Evolutionary conservation across 1,140 invertebrate species (phyloP), one percentile per base, ranked within the genome.

Genomic region (Maniola jurtina): DNA sequence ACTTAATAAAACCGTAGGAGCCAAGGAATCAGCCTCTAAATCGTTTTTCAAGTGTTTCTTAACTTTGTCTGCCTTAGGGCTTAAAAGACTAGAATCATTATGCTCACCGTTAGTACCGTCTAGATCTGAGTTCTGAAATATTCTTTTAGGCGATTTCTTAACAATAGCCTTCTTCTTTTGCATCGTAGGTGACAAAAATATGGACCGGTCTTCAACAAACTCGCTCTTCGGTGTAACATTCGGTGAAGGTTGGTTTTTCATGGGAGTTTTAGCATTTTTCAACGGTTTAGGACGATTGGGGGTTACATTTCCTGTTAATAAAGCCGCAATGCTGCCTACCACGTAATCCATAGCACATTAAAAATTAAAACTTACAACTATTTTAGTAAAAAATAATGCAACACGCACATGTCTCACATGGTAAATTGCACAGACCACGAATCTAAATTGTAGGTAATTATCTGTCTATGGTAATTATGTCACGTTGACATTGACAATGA

Each of bases 121-220:
- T 35, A 84, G 68, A 55, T 86, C 84, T 4, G 81, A 75, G 59
- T 88, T 89, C 58, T 90, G 65, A 34, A 90, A 90, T 66, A 90
- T 90, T 62, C 86, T 84, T 69, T 90, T 90, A n/a, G 86, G 88
- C 9, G 86, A 89, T 54, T 90, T 90, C 64, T 90, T 90, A 0
- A 85, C 78, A 14, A 90, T 83, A 52, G 86, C 88, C 54, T 89
- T 89, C 75, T 89, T 90, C 40, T 88, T 89, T 65, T 86, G 86
- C 64, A 81, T 48, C 5, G 79, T 83, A 7, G 88, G 88, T 25
- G 88, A 90, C 4, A 90, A 67, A 60, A 89, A 88, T 73, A 88
- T 86, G 13, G 86, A 89, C 47, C 84, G 72, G 66, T 89, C 88
- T 15, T 83, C 80, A 5, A 84, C 76, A 13, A 80, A 71, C 60